Conservation (phyloP, 2,113 vertebrate genomes). For the Elachura formosa region DNA sequence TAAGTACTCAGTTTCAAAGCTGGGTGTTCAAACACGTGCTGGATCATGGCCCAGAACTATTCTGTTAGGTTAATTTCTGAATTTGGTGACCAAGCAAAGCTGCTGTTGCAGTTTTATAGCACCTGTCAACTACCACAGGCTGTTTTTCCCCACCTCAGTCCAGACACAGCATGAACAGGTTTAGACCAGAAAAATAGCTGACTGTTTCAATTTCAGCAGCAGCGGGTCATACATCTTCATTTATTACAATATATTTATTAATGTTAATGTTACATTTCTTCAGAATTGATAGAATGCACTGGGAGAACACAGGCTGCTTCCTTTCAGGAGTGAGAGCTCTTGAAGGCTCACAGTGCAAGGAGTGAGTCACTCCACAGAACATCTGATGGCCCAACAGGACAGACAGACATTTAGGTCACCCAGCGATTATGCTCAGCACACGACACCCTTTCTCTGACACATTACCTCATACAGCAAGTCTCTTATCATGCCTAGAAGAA, state of each 20-base stretch:
- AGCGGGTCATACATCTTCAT: not conserved
- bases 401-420: not conserved
- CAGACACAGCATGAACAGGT: not conserved
- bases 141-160: not conserved
- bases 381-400: not conserved
- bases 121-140: not conserved
- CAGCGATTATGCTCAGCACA: not conserved
- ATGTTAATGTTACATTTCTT: not conserved
- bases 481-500: not conserved
- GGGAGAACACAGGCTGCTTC: not conserved
- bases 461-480: not conserved
- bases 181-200: not conserved
- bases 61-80: not conserved
- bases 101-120: not conserved
- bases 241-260: not conserved
- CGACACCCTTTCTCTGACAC: not conserved
- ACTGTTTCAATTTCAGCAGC: not conserved
- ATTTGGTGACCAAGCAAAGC: not conserved
- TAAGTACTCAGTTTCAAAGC: not conserved
- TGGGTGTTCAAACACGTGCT: not conserved
- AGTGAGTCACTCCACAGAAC: not conserved
- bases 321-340: not conserved
- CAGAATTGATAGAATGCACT: not conserved
- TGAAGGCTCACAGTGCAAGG: not conserved
- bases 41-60: not conserved